Evolutionary conservation across 2,888 invertebrate species (phyloP).

Genomic region (Saturnia pavonia): DNA sequence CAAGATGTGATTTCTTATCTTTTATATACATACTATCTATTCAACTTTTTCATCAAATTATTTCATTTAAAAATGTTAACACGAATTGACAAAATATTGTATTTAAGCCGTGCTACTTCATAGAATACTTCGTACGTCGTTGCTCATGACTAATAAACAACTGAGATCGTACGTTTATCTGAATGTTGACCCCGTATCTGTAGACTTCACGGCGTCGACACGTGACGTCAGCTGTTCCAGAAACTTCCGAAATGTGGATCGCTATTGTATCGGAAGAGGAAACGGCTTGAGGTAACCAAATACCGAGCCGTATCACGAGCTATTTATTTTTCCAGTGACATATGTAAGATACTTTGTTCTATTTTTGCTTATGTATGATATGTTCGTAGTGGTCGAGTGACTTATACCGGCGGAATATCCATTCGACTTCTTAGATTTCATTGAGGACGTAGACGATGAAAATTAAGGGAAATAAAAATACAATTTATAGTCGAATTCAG

Average conservation of each 20-base stretch:
- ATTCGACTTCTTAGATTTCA: too few relatives aligned
- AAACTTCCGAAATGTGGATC: constrained; percentile 14
- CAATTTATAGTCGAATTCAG: too few relatives aligned
- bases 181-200: constrained; percentile 47
- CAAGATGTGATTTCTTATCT: too few relatives aligned
- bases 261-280: constrained; percentile 16
- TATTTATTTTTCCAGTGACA: constrained; percentile 1
- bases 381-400: too few relatives aligned
- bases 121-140: constrained; percentile 23
- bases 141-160: constrained; percentile 44
- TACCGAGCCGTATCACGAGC: neutral
- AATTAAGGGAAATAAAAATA: too few relatives aligned
- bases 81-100: neutral
- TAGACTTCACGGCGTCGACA: constrained; percentile 49
- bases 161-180: constrained; percentile 46
- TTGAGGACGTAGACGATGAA: too few relatives aligned
- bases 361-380: neutral
- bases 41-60: neutral
- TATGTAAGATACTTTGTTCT: constrained; percentile 6
- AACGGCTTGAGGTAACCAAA: constrained; percentile 10
- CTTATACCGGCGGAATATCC: too few relatives aligned
- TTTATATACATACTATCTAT: too few relatives aligned
- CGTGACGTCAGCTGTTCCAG: constrained; percentile 36
- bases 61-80: neutral
- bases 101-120: constrained; percentile 17